Conservation (phyloP, 1,140 invertebrate species). For the Geopemphigus sp. region DNA sequence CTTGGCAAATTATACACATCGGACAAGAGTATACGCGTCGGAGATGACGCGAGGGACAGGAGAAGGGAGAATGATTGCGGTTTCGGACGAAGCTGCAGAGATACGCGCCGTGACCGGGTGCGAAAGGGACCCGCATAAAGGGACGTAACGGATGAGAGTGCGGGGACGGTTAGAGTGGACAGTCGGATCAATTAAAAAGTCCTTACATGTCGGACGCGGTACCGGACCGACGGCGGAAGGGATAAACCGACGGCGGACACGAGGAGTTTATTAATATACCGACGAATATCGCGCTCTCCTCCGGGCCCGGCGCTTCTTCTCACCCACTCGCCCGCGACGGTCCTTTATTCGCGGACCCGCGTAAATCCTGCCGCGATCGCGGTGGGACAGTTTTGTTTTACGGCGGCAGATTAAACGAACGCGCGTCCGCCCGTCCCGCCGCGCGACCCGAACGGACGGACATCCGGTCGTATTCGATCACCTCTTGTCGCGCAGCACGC, state of each 20-base stretch:
- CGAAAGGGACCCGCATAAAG: not conserved
- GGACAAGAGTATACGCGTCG: too few species aligned
- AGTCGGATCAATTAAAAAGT: constrained; percentile 27
- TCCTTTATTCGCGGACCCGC: too few species aligned
- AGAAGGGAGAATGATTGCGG: not conserved
- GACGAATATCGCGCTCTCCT: not conserved
- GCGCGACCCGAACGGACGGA: not conserved
- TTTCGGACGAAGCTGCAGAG: not conserved
- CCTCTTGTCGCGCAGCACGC: not conserved
- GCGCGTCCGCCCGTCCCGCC: not conserved
- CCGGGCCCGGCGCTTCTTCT: too few species aligned
- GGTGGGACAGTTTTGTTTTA: not conserved
- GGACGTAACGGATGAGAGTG: not conserved
- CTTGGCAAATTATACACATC: too few species aligned
- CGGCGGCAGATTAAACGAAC: not conserved
- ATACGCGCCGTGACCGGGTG: not conserved
- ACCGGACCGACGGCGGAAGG: not conserved
- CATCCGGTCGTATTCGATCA: not conserved
- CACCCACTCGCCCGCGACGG: too few species aligned
- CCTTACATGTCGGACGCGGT: constrained; percentile 7
- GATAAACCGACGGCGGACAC: too few species aligned
- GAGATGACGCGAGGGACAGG: not conserved
- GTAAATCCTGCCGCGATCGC: too few species aligned
- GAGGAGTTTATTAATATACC: constrained; percentile 16
- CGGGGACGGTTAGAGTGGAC: not conserved